Evolutionary conservation across 2,797 vertebrate genomes (phyloP).

Genomic region (Benthosema pterotum): DNA sequence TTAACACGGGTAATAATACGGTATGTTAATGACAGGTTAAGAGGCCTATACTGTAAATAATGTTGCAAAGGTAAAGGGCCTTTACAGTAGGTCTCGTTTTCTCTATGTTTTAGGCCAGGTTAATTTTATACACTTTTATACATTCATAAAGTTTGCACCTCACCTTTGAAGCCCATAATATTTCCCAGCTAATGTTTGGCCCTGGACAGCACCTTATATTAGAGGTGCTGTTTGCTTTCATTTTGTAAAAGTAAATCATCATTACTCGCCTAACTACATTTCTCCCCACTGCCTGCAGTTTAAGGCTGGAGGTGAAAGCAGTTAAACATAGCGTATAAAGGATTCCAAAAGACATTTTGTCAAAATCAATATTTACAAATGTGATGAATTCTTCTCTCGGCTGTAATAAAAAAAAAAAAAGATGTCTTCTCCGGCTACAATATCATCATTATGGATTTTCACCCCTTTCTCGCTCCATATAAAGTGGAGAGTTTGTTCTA

Average conservation of each 20-base stretch:
- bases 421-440: constrained; percentile 12
- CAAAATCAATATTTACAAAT: constrained; percentile 8
- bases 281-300: constrained; percentile 40
- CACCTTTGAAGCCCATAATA: constrained; percentile 38
- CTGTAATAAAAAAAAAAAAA: constrained; percentile 15
- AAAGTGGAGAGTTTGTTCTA: constrained; percentile 46
- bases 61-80: constrained; percentile 12
- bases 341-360: constrained; percentile 28
- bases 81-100: constrained; percentile 17
- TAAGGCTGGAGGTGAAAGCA: constrained; percentile 41
- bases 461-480: constrained; percentile 6
- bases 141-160: constrained; percentile 38
- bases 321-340: constrained; percentile 52
- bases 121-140: constrained; percentile 37
- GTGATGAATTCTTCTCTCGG: constrained; percentile 11
- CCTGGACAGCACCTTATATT: constrained; percentile 38
- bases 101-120: constrained; percentile 15
- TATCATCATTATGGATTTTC: constrained; percentile 12
- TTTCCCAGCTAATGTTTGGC: constrained; percentile 33
- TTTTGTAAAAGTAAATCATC: constrained; percentile 49
- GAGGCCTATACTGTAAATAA: constrained; percentile 13
- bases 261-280: constrained; percentile 53
- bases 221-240: constrained; percentile 49
- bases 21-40: constrained; percentile 12
- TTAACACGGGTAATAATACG: no score